Conservation (phyloP, 1,140 invertebrate genomes). For the Tenebrio molitor region DNA sequence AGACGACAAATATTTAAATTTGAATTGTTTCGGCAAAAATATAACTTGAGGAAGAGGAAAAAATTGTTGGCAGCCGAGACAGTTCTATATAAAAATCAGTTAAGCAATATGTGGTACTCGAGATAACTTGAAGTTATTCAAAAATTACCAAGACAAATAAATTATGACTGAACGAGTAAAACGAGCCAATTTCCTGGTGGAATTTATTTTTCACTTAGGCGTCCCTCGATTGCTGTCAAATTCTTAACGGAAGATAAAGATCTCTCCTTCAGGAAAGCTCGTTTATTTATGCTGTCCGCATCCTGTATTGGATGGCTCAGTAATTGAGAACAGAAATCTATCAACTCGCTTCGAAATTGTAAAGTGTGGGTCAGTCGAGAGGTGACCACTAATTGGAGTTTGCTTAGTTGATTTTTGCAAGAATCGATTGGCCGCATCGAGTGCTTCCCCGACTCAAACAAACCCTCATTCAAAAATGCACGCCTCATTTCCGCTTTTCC, state of each 20-base stretch:
- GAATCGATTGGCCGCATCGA: too few species aligned
- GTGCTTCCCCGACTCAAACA: too few species aligned
- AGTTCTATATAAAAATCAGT: too few species aligned
- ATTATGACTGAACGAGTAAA: too few species aligned
- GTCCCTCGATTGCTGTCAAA: not conserved
- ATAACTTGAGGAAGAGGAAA: too few species aligned
- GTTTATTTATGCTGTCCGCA: not conserved
- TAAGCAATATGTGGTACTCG: too few species aligned
- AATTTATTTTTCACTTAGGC: not conserved
- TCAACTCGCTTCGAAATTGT: not conserved
- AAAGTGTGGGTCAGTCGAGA: not conserved
- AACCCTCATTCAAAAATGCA: too few species aligned
- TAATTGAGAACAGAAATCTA: not conserved
- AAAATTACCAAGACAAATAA: too few species aligned
- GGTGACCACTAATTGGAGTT: not conserved
- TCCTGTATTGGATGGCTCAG: not conserved
- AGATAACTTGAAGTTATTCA: too few species aligned
- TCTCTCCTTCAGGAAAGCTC: not conserved
- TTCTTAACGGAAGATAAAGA: not conserved
- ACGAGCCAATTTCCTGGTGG: not conserved
- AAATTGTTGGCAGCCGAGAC: too few species aligned
- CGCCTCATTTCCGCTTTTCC: not conserved
- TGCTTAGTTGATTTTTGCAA: not conserved
- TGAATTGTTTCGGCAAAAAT: too few species aligned
- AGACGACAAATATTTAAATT: too few species aligned